These are phyloP conservation scores for Rallus limicola DNA, from an alignment of 2,113 vertebrate genomes.

Conservation along the genomic window DNA sequence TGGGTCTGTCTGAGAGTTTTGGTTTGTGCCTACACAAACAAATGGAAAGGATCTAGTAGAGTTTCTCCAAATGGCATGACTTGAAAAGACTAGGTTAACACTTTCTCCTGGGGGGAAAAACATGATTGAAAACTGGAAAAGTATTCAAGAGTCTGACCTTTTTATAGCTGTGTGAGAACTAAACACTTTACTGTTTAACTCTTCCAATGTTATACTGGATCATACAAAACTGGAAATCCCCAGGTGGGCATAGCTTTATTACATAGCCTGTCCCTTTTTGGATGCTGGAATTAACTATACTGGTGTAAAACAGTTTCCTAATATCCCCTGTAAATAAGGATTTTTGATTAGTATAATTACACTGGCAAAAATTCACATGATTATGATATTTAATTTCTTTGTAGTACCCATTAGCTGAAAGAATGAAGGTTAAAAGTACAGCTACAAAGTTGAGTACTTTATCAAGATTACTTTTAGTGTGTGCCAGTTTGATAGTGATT, in stretches of 20 bases:
- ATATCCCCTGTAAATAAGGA: background rate
- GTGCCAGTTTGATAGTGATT: background rate
- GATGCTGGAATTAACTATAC: background rate
- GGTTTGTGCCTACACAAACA: background rate
- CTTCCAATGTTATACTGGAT: background rate
- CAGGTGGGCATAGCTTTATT: background rate
- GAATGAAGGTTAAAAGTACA: background rate
- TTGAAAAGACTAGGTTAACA: too few relatives aligned
- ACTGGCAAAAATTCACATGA: background rate
- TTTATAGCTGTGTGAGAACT: background rate
- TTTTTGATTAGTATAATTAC: background rate
- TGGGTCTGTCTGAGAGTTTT: background rate
- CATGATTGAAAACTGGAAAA: background rate
- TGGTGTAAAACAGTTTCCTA: background rate
- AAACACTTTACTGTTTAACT: background rate
- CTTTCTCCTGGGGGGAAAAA: too few relatives aligned
- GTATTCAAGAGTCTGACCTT: background rate
- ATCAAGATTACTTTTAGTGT: background rate
- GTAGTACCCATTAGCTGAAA: background rate
- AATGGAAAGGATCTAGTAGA: background rate
- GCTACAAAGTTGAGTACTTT: background rate
- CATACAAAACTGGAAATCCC: background rate
- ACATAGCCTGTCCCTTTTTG: background rate
- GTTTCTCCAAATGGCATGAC: background rate
- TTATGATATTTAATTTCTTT: background rate